Conservation (phyloP, 2,888 invertebrate genomes). For the Diplolepis rosae region DNA sequence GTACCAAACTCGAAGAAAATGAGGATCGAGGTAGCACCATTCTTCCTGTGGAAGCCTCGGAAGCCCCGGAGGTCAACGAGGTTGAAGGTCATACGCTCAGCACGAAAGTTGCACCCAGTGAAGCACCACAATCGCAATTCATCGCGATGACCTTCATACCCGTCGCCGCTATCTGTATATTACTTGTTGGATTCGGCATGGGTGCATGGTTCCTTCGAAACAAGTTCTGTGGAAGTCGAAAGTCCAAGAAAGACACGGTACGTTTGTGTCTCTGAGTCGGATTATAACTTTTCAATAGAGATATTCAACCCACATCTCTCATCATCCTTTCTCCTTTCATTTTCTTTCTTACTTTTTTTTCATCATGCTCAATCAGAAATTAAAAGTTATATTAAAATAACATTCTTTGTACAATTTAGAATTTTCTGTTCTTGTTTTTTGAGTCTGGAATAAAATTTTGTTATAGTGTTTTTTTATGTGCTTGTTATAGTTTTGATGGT, state of each 20-base stretch:
- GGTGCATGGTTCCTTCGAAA: constrained; percentile 83
- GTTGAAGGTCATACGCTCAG: constrained; percentile 59
- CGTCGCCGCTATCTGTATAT: constrained; percentile 79
- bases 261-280: constrained; percentile 58
- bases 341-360: neutral
- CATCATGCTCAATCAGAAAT: constrained; percentile 2
- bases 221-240: constrained; percentile 80
- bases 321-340: constrained; percentile 18
- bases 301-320: constrained; percentile 23
- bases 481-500: too few species aligned
- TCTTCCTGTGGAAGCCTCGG: constrained; percentile 7
- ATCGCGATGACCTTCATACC: constrained; percentile 82
- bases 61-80: constrained; percentile 13
- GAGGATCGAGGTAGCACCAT: neutral
- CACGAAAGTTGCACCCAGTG: constrained; percentile 61
- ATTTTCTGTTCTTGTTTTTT: neutral
- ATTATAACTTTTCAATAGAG: constrained; percentile 22
- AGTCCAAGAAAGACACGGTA: constrained; percentile 86
- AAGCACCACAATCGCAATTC: constrained; percentile 70
- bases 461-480: too few species aligned
- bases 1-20: constrained; percentile 39
- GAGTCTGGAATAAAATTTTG: neutral
- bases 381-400: constrained; percentile 1
- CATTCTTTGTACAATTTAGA: neutral
- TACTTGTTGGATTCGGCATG: constrained; percentile 80